phyloP scores from a whole-genome alignment of 2,888 invertebrate genomes.

The Torymus auratus region DNA sequence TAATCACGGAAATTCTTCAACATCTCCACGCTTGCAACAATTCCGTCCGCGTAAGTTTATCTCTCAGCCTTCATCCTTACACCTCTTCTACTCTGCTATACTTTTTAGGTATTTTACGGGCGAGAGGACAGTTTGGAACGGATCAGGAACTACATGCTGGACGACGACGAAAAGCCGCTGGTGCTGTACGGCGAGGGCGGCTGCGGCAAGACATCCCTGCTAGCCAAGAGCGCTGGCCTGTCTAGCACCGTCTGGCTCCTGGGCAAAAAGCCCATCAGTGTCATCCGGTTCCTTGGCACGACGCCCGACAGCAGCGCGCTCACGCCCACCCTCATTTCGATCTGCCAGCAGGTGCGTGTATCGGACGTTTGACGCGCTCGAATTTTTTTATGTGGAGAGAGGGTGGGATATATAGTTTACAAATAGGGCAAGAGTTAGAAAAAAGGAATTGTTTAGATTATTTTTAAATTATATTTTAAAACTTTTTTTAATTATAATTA shows the following conservation, averaged over 20 bases:
- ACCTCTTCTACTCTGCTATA: not conserved
- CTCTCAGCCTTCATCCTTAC: not conserved
- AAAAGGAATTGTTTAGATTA: too few relatives aligned
- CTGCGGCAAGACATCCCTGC: constrained; percentile 97
- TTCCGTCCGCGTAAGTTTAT: constrained; percentile 85
- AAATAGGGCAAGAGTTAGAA: too few relatives aligned
- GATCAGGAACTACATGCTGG: constrained; percentile 90
- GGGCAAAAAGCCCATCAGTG: constrained; percentile 88
- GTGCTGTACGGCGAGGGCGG: constrained; percentile 97
- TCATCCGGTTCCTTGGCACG: constrained; percentile 95
- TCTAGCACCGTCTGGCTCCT: constrained; percentile 85
- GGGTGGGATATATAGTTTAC: too few relatives aligned
- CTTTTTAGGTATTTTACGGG: constrained; percentile 89
- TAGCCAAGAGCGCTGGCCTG: constrained; percentile 93
- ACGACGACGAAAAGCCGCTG: constrained; percentile 90
- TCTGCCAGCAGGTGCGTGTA: constrained; percentile 90
- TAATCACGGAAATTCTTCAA: constrained; percentile 94
- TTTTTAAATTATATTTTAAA: too few relatives aligned
- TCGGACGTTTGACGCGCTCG: too few relatives aligned
- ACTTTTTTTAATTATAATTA: too few relatives aligned
- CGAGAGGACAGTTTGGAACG: constrained; percentile 89
- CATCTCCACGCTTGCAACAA: constrained; percentile 97
- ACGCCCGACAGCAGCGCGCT: constrained; percentile 97
- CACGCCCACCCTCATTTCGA: constrained; percentile 94
- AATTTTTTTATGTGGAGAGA: too few relatives aligned